Conservation (phyloP, 1,140 invertebrate species). For the Cherax quadricarinatus region DNA sequence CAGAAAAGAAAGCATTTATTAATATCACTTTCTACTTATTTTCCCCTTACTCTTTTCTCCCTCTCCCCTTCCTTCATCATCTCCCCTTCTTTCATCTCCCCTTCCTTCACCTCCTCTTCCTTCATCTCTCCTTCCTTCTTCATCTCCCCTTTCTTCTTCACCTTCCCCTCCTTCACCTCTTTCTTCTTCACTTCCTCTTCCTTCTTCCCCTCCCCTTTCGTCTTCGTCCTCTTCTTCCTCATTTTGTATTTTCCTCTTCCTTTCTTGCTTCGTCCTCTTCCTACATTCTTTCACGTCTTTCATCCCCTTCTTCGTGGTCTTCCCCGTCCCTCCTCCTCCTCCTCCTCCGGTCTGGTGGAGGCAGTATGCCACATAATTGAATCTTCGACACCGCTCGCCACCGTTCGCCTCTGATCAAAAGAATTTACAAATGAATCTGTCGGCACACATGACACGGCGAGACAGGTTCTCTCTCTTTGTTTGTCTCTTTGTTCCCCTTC, state of each 20-base stretch:
- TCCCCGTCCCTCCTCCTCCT: neutral
- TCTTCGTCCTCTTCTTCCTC: neutral
- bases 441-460: constrained; percentile 16
- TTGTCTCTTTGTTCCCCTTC: neutral
- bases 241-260: neutral
- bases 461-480: neutral
- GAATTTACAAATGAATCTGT: constrained; percentile 44
- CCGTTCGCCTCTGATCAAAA: constrained; percentile 26
- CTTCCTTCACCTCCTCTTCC: too few species aligned
- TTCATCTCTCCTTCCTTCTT: neutral
- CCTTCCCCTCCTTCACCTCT: too few species aligned
- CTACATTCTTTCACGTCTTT: neutral
- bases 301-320: neutral
- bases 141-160: neutral
- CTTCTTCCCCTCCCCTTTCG: too few species aligned
- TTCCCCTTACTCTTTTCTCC: neutral
- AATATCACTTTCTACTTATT: too few species aligned
- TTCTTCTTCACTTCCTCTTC: neutral
- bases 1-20: too few species aligned
- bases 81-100: neutral
- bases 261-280: neutral
- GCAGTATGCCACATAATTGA: constrained; percentile 23
- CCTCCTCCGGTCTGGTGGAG: neutral
- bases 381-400: constrained; percentile 28
- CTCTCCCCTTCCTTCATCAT: neutral